Percentiles rank a stretch among this genome's conserved stretches.
These are phyloP conservation scores for Triops cancriformis DNA, from an alignment of 1,140 invertebrate species.

Conservation along the genomic window DNA sequence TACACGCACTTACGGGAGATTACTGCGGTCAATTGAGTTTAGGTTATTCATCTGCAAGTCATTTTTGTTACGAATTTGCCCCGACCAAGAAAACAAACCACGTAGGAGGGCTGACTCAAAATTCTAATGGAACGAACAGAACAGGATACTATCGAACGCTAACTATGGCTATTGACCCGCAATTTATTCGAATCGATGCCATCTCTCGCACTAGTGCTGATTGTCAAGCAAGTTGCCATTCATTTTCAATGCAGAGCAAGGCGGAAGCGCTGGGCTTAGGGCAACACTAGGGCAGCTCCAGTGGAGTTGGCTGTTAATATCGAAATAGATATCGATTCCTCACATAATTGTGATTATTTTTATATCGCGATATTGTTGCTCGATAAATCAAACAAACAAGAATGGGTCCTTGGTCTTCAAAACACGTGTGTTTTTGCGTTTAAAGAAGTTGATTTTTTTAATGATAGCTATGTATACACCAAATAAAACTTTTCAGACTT, in stretches of 20 bases:
- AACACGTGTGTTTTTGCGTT: not conserved
- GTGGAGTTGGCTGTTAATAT: too few relatives aligned
- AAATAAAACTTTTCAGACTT: not conserved
- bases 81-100: not conserved
- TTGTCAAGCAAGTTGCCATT: too few relatives aligned
- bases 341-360: too few relatives aligned
- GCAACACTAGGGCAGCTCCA: too few relatives aligned
- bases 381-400: not conserved
- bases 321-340: not conserved
- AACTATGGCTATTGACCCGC: not conserved
- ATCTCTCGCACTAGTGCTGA: too few relatives aligned
- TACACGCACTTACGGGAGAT: not conserved
- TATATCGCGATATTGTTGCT: not conserved
- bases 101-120: not conserved
- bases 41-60: not conserved
- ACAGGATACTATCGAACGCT: not conserved
- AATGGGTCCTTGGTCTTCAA: not conserved
- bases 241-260: too few relatives aligned
- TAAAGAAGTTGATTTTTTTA: too few relatives aligned
- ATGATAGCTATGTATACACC: not conserved
- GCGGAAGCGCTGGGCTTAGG: too few relatives aligned
- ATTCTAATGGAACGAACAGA: not conserved
- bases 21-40: not conserved
- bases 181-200: not conserved
- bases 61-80: not conserved